Conservation (phyloP, 2,113 vertebrate genomes). For the Urocitellus parryii region DNA sequence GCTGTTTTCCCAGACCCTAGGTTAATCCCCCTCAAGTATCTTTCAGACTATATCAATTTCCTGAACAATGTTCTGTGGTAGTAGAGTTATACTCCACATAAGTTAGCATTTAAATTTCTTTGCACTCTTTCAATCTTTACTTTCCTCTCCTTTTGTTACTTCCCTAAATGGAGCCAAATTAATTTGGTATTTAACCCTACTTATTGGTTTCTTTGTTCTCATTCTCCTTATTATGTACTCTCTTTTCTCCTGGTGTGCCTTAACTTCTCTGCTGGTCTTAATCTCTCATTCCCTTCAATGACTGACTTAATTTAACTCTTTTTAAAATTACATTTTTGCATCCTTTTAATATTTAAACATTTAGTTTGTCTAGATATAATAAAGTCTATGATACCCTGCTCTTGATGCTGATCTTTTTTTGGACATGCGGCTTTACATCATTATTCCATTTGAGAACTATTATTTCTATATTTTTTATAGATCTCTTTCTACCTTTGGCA, state of each 20-base stretch:
- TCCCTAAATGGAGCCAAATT: background rate
- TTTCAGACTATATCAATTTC: background rate
- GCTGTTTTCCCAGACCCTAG: background rate
- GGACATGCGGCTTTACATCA: background rate
- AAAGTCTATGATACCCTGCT: background rate
- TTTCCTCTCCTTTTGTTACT: background rate
- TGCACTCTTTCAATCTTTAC: background rate
- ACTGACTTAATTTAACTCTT: background rate
- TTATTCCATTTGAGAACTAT: background rate
- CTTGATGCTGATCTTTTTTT: slow-evolving; percentile 9
- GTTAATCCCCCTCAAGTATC: background rate
- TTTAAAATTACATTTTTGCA: background rate
- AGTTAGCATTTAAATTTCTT: background rate
- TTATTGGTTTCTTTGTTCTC: background rate
- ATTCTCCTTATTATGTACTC: background rate
- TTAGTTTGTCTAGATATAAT: slow-evolving; percentile 17
- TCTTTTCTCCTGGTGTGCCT: background rate
- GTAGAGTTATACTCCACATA: background rate
- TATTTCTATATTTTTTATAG: background rate
- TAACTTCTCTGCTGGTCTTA: background rate
- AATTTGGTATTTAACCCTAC: background rate
- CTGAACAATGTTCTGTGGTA: background rate
- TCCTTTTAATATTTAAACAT: background rate
- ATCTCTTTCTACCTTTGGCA: background rate
- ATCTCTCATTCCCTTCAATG: background rate